Conservation (phyloP, 2,113 vertebrate genomes). For the Gulo gulo region DNA sequence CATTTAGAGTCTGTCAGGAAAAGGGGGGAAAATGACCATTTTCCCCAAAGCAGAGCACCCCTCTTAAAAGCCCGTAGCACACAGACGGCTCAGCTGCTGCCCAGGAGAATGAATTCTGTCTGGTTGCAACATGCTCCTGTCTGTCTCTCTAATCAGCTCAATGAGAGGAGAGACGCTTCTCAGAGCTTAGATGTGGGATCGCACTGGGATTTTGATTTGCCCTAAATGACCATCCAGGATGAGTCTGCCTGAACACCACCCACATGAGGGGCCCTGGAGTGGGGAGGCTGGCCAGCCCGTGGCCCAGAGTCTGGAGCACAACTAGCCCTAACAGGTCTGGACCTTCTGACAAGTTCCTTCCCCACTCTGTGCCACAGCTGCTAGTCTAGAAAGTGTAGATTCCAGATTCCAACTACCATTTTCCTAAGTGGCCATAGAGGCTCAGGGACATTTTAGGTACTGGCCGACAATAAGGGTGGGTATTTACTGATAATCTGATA, state of each 20-base stretch:
- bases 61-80: not conserved
- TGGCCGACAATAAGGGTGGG: not conserved
- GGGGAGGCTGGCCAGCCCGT: rapidly evolving
- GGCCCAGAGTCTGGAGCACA: not conserved
- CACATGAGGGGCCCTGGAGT: rapidly evolving
- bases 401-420: no score
- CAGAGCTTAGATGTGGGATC: not conserved
- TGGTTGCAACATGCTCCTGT: no score
- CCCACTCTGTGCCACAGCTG: not conserved
- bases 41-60: not conserved
- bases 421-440: not conserved
- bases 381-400: not conserved
- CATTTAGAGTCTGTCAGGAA: not conserved
- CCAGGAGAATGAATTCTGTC: not conserved
- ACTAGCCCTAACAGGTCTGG: rapidly evolving
- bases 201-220: not conserved
- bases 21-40: not conserved
- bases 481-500: rapidly evolving
- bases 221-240: not conserved
- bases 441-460: not conserved
- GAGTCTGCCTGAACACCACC: not conserved
- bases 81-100: not conserved
- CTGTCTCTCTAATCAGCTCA: not conserved
- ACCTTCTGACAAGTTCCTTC: not conserved
- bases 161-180: not conserved